Evolutionary conservation across 37 sponge, comb jelly and placozoan genomes (phyloP).

Genomic region (Halichondria panicea): DNA sequence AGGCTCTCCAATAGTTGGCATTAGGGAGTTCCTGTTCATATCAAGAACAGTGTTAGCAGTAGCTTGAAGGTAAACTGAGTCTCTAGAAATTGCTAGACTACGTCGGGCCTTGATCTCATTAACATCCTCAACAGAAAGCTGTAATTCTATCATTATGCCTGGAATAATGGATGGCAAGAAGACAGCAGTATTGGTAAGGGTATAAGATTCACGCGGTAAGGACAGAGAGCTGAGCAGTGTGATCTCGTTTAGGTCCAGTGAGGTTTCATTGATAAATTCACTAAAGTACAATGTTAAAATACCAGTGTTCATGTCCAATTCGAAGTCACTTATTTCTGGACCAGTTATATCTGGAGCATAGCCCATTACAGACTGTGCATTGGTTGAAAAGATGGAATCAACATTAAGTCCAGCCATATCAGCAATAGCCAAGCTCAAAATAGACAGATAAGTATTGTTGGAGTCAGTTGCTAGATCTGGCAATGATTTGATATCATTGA

Average conservation of each 20-base stretch:
- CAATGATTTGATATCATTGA: slow-evolving; percentile 69
- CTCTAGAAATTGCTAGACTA: slow-evolving; percentile 54
- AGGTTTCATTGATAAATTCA: slow-evolving; percentile 57
- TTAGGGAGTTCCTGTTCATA: slow-evolving; percentile 56
- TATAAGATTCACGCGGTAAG: slow-evolving; percentile 23
- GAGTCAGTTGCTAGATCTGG: slow-evolving; percentile 47
- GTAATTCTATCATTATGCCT: slow-evolving; percentile 23
- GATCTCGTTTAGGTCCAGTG: slow-evolving; percentile 45
- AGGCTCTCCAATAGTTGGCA: slow-evolving; percentile 8
- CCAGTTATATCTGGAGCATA: slow-evolving; percentile 55
- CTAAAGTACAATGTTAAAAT: slow-evolving; percentile 52
- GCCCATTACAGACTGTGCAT: slow-evolving; percentile 28
- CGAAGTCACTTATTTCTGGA: slow-evolving; percentile 54
- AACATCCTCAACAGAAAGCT: slow-evolving; percentile 57
- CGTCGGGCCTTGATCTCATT: slow-evolving; percentile 74
- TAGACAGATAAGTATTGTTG: slow-evolving; percentile 60
- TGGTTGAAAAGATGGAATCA: slow-evolving; percentile 21
- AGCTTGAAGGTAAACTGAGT: slow-evolving; percentile 61
- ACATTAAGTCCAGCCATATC: slow-evolving; percentile 73
- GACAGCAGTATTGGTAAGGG: slow-evolving; percentile 29
- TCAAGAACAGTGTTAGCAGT: slow-evolving; percentile 47
- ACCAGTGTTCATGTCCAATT: slow-evolving; percentile 72
- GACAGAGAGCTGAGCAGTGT: slow-evolving; percentile 30
- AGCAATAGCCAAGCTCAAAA: slow-evolving; percentile 29
- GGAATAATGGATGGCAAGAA: background rate